Evolutionary conservation across 2,888 invertebrate genomes (phyloP), one percentile per base, ranked within the genome.

Genomic region (Coelinius sp.): DNA sequence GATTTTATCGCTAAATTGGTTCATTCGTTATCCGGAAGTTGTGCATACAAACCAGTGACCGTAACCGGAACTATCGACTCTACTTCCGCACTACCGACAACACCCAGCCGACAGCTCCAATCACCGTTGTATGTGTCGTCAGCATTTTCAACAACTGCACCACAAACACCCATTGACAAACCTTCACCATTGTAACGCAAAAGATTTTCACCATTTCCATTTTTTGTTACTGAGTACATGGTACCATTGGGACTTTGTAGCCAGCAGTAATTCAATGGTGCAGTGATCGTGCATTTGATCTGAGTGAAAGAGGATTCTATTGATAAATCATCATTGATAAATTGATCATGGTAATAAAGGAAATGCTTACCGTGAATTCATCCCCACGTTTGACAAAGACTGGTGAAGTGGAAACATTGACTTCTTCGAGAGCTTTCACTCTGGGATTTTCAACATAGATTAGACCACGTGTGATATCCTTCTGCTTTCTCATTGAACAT

Each of bases 71-170:
- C 76, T 52, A 67, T 75, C 17, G 74, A 24, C 63, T 74, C 73
- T 41, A 83, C 31, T 75, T 86, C 83, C 6, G 75, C 49, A 31
- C 77, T 80, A 44, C 79, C 75, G 2, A 65, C 35, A 49, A 81
- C 53, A 12, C 86, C 86, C 79, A 85, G 76, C 64, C 78, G 80
- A 74, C 86, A 86, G 27, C 71, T 80, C 86, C 86, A 86, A 35
- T 76, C 67, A 2, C 86, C 86, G 2, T 53, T 49, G 62, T 85
- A 77, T 8, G 78, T 77, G 31, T 75, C 62, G 52, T 76, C 75
- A 17, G 84, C 80, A 14, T 69, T 65, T 46, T 75, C 53, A 64
- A 86, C 66, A 10, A 53, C 62, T 14, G 80, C 83, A n/a, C 79
- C 78, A 64, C 86, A 86, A 59, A 85, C 83, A 14, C 86, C 84